phyloP scores from a whole-genome alignment of 2,797 vertebrate species.

The Miopithecus talapoin region DNA sequence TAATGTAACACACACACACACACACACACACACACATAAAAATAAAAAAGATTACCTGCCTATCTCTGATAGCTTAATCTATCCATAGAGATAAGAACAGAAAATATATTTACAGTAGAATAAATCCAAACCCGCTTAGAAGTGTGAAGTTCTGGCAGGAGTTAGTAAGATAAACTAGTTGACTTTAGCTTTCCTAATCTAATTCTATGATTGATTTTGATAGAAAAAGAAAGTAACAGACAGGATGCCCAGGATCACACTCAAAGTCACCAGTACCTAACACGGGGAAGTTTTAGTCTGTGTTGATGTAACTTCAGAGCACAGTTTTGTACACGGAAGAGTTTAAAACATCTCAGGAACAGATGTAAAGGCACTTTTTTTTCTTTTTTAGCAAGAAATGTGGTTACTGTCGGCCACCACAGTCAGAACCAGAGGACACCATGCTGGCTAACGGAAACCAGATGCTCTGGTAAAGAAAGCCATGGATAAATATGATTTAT shows the following conservation, averaged over 20 bases:
- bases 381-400: constrained; percentile 67
- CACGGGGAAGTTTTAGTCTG: not conserved
- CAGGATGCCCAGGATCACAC: not conserved
- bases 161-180: not conserved
- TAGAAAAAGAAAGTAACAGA: not conserved
- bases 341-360: constrained; percentile 62
- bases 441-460: constrained; percentile 75
- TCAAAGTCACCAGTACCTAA: not conserved
- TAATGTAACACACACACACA: not conserved
- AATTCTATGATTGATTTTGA: not conserved
- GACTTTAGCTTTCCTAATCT: not conserved
- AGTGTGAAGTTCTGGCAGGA: not conserved
- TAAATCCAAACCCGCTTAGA: not conserved
- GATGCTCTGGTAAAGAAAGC: constrained; percentile 68
- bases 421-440: constrained; percentile 68
- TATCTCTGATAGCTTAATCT: not conserved
- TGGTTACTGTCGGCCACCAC: constrained; percentile 69
- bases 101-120: constrained; percentile 9
- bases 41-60: not conserved
- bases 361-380: constrained; percentile 66
- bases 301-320: constrained; percentile 5
- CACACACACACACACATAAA: not conserved
- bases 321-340: constrained; percentile 20
- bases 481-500: constrained; percentile 72
- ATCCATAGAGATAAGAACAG: not conserved